Evolutionary conservation across 2,888 invertebrate species (phyloP).

Genomic region (Bugula neritina): DNA sequence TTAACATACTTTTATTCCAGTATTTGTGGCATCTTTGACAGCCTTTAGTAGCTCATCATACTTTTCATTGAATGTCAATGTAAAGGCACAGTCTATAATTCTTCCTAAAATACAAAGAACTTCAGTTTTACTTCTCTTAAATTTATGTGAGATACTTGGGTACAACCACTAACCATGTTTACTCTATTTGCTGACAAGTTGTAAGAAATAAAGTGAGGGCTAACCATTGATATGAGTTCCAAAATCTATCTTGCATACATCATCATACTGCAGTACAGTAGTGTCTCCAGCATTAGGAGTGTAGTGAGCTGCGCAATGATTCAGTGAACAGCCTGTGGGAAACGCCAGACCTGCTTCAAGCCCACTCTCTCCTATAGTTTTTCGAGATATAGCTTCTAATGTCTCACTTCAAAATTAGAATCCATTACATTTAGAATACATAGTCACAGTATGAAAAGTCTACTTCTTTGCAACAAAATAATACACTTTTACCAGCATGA

Average conservation of each 20-base stretch:
- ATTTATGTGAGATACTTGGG: no score
- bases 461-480: no score
- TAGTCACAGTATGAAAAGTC: no score
- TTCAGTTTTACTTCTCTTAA: no score
- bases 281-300: slow-evolving; percentile 97
- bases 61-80: slow-evolving; percentile 89
- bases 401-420: slow-evolving; percentile 73
- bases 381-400: slow-evolving; percentile 82
- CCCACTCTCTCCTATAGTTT: slow-evolving; percentile 87
- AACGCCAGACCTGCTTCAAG: slow-evolving; percentile 79
- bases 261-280: slow-evolving; percentile 87
- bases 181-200: no score
- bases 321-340: slow-evolving; percentile 96
- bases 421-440: no score
- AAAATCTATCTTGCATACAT: slow-evolving; percentile 98
- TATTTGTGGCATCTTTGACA: slow-evolving; percentile 95
- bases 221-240: slow-evolving; percentile 92
- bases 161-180: no score
- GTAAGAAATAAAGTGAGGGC: neutral
- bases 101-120: slow-evolving; percentile 58
- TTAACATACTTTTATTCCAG: slow-evolving; percentile 74
- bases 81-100: slow-evolving; percentile 98
- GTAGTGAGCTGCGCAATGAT: slow-evolving; percentile 98
- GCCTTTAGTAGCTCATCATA: slow-evolving; percentile 79
- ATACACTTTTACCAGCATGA: no score